These are phyloP conservation scores for Acanthurus tractus DNA, from an alignment of 2,797 vertebrate genomes.

Conservation along the genomic window DNA sequence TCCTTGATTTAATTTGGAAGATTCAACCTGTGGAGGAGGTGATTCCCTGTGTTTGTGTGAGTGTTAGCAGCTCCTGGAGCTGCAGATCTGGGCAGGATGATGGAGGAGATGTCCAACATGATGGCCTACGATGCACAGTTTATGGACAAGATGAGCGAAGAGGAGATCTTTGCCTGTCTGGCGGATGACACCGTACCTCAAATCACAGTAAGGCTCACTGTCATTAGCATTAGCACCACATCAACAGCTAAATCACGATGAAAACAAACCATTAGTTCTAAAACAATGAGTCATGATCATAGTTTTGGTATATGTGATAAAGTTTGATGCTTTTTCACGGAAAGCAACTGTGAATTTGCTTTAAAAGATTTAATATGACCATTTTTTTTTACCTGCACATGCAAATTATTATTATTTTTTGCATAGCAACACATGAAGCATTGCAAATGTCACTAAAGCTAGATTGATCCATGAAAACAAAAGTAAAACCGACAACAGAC, in stretches of 20 bases:
- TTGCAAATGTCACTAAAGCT: background rate
- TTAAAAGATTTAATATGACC: background rate
- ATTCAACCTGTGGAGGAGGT: background rate
- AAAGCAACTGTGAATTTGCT: constrained; percentile 4
- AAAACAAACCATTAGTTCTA: background rate
- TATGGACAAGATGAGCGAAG: constrained; percentile 89
- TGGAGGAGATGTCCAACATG: constrained; percentile 92
- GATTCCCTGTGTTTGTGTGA: background rate
- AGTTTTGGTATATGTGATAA: background rate
- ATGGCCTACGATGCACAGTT: constrained; percentile 88
- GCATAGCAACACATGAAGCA: background rate
- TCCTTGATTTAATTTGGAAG: background rate
- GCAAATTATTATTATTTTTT: too few relatives aligned
- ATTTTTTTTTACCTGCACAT: background rate
- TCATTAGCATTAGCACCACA: background rate
- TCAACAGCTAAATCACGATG: background rate
- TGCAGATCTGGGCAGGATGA: constrained; percentile 84
- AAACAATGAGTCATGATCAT: background rate
- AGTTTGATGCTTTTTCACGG: background rate
- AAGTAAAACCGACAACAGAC: background rate
- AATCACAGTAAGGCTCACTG: constrained; percentile 69
- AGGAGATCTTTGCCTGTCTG: constrained; percentile 91
- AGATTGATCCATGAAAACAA: background rate
- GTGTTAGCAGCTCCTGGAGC: background rate
- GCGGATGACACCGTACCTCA: constrained; percentile 87